Evolutionary conservation across 2,888 invertebrate species (phyloP), one percentile per base, ranked within the genome.

Genomic region (Zonitis immaculata): DNA sequence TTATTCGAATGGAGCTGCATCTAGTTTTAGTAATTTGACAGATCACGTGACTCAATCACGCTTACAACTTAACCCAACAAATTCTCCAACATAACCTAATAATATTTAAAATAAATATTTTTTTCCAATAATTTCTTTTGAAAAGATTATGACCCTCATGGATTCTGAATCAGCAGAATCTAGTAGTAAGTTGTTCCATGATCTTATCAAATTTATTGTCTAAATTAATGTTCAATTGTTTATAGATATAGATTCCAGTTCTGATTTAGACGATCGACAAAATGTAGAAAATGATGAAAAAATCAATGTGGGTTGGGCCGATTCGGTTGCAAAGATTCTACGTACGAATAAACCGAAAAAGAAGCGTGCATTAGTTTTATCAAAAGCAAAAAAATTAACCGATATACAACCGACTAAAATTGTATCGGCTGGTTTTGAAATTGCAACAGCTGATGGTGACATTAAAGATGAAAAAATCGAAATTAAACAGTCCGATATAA

Each of bases 261-360:
- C 35, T 3, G 35, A 35, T 8, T 9, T 35, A 1, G 35, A 35
- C 9, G 35, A 35, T 18, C 9, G 16, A 35, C 18, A 35, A 9
- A 9, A 8, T 35, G 35, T 9, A 1, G 35, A 18, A 18, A 16
- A 8, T 14, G 9, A 16, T 54, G 59, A 47, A 8, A 46, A 57
- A 52, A 79, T 78, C 0, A 89, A 89, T 72, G 76, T 81, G 57
- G 88, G 86, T 2, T 92, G 91, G 91, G 91, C 89, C 1, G 86
- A 91, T 75, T 90, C 88, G 0, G 84, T 93, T 69, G 79, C 85
- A 6, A 91, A 91, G 75, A 88, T 93, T 60, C 78, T 93, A 20
- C 83, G 82, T 54, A 82, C 86, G 1, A 86, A 82, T 25, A 88
- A 89, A 70, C 87, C 89, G 0, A 87, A 87, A 73, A 80, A 82